These are phyloP conservation scores for Plecotus auritus DNA, from an alignment of 2,113 vertebrate species.

Conservation along the genomic window DNA sequence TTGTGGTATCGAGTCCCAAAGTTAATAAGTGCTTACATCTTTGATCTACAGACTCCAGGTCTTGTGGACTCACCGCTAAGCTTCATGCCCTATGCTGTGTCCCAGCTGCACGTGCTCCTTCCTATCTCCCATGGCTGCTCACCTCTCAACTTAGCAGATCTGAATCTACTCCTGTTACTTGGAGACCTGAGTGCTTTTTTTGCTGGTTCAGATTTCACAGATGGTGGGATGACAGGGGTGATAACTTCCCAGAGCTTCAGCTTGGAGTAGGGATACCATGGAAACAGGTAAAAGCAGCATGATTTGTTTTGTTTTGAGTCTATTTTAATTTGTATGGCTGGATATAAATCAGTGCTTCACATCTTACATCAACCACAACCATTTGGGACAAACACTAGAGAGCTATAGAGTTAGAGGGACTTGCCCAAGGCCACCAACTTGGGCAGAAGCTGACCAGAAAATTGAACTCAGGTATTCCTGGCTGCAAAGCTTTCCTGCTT, in stretches of 20 bases:
- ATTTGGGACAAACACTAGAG: not conserved
- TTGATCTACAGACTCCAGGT: not conserved
- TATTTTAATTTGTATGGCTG: conserved; percentile 1
- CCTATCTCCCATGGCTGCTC: not conserved
- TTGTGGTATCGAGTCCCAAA: not conserved
- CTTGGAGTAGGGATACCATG: conserved; percentile 8
- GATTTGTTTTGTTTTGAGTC: conserved; percentile 19
- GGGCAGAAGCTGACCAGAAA: not conserved
- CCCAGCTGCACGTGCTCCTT: not conserved
- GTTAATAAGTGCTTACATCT: not conserved
- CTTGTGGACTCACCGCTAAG: not conserved
- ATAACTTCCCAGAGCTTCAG: conserved; percentile 22
- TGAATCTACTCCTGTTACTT: not conserved
- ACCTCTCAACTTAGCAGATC: not conserved
- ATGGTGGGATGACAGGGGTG: conserved; percentile 30
- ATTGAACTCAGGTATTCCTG: not conserved
- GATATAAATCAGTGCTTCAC: conserved; percentile 9
- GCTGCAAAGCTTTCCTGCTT: not conserved
- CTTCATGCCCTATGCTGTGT: accelerated
- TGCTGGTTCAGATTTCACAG: conserved; percentile 21
- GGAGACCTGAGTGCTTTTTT: conserved; percentile 15
- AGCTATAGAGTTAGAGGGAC: not conserved
- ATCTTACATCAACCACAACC: not conserved
- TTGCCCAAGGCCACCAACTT: not conserved
- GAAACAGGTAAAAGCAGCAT: conserved; percentile 15